phyloP scores from a whole-genome alignment of 2,797 vertebrate genomes.

The Rhincodon typus region DNA sequence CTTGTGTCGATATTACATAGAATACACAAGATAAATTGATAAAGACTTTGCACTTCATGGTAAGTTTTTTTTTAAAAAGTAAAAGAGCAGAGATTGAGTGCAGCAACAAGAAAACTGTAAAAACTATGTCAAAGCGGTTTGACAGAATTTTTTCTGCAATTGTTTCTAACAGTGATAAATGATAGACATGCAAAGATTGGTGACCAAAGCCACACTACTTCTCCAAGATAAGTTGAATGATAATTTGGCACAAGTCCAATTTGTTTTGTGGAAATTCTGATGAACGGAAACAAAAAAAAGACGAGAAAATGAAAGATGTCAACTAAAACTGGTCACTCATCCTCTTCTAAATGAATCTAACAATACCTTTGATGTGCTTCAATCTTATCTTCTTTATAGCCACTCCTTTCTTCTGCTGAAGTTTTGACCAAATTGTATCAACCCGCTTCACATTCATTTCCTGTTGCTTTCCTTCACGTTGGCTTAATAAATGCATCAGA shows the following conservation, averaged over 20 bases:
- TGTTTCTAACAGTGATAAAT: not conserved
- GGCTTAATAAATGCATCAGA: constrained; percentile 62
- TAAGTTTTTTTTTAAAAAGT: not conserved
- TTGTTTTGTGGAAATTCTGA: not conserved
- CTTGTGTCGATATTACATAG: not conserved
- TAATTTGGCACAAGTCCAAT: not conserved
- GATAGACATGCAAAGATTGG: not conserved
- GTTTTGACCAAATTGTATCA: constrained; percentile 56
- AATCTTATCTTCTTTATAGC: constrained; percentile 60
- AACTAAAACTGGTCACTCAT: not conserved
- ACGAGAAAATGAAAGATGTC: not conserved
- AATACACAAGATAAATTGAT: not conserved
- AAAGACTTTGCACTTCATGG: not conserved
- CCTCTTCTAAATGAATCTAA: not conserved
- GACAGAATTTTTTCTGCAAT: not conserved
- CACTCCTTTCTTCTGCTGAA: constrained; percentile 60
- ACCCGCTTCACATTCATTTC: constrained; percentile 55
- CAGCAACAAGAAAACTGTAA: not conserved
- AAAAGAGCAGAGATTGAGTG: not conserved
- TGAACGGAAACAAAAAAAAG: not conserved
- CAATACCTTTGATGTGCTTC: constrained; percentile 59
- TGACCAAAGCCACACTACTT: not conserved
- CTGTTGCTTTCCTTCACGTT: constrained; percentile 57
- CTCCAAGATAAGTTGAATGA: not conserved
- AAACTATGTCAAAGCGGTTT: not conserved